Conservation (phyloP, 2,888 invertebrate genomes). For the Meta bourneti region DNA sequence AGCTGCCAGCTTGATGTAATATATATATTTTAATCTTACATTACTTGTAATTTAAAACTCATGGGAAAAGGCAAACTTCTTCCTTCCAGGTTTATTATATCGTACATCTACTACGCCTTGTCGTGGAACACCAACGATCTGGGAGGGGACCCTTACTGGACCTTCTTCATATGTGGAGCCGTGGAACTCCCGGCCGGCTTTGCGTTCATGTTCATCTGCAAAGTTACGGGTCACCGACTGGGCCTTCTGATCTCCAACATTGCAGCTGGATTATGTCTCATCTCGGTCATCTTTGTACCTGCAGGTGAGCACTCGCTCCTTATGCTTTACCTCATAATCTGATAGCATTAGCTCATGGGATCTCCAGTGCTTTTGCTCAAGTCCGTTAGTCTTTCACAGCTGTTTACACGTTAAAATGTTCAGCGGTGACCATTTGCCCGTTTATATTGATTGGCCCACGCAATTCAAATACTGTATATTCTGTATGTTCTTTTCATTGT, state of each 20-base stretch:
- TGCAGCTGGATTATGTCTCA: slow-evolving; percentile 60
- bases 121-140: slow-evolving; percentile 73
- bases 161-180: slow-evolving; percentile 65
- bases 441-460: background rate
- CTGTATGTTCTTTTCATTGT: background rate
- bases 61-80: too few species aligned
- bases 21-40: too few species aligned
- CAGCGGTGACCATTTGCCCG: background rate
- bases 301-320: slow-evolving; percentile 9
- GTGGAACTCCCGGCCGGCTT: slow-evolving; percentile 62
- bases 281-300: slow-evolving; percentile 44
- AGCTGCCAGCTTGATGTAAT: too few species aligned
- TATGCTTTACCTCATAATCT: background rate
- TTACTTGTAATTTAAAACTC: too few species aligned
- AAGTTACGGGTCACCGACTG: slow-evolving; percentile 38
- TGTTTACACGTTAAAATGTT: background rate
- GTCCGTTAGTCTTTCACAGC: background rate
- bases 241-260: slow-evolving; percentile 58
- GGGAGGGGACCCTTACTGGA: slow-evolving; percentile 68
- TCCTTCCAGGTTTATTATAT: slow-evolving; percentile 62
- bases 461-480: background rate
- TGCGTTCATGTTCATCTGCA: slow-evolving; percentile 59
- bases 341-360: background rate
- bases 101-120: slow-evolving; percentile 73
- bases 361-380: background rate